Evolutionary conservation across 2,797 vertebrate species (phyloP), one percentile per base, ranked within the genome.

Genomic region (Aplochiton taeniatus): DNA sequence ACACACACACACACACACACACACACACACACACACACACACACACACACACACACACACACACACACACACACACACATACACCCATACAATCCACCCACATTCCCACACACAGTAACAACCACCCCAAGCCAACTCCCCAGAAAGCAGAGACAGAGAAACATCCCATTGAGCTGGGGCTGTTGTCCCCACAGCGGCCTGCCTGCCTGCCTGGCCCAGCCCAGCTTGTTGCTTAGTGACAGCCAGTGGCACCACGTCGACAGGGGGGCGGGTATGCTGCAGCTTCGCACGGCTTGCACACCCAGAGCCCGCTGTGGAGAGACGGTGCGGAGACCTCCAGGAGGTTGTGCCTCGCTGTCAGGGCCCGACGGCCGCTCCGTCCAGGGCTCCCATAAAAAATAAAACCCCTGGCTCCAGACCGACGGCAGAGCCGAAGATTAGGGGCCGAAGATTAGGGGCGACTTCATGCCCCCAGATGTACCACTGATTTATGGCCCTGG

Each of bases 401-500:
- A 16, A 63, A 42, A 50, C 8, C 12, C 16, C 19, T 2, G 31
- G 31, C 31, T 7, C 13, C 16, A 56, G 58, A 67, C 56, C 1
- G 1, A 57, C 20, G 45, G 11, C 1, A 6, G 50, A 70, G 59
- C 61, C 58, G 48, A n/a, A n/a, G n/a, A n/a, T n/a, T n/a, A n/a
- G n/a, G n/a, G 61, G 76, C 59, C 11, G 57, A 48, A 13, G 74
- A 74, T 56, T 68, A 69, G 5, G 0, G 49, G n/a, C 52, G 9
- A 44, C 75, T 82, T 73, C 65, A 72, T 69, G 72, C 68, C 76
- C 83, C 76, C 83, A 86, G 85, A 86, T 85, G 82, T 81, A 73
- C 73, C 75, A 71, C 5, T 70, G 80, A 90, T 85, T 85, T 73
- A 87, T 75, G 66, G 14, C 63, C 41, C 49, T 71, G 63, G 74